Percentiles rank a stretch among this genome's conserved stretches.
These are phyloP conservation scores for Rhineura floridana DNA, from an alignment of 2,113 vertebrate genomes.

Conservation along the genomic window DNA sequence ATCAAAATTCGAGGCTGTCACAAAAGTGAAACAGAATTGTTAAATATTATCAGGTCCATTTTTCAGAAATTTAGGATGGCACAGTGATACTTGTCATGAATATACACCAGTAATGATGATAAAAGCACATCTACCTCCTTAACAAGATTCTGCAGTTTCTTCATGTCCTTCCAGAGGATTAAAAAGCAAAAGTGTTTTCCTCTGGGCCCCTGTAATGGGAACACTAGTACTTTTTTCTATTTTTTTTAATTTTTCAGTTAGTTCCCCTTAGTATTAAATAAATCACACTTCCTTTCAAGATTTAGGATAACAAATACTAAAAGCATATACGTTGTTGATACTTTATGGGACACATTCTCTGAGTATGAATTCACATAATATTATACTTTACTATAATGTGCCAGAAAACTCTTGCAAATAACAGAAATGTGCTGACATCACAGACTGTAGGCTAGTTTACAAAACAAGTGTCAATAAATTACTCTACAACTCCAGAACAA, in stretches of 20 bases:
- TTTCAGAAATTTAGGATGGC: constrained; percentile 13
- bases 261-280: neutral
- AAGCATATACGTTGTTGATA: neutral
- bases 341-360: neutral
- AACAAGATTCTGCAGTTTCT: neutral
- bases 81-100: neutral
- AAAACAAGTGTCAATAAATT: neutral
- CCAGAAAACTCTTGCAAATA: neutral
- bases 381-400: no score
- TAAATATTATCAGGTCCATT: constrained; percentile 32
- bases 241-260: neutral
- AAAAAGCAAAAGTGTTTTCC: neutral
- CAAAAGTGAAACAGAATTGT: constrained; percentile 29
- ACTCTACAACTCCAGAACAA: neutral
- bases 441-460: neutral
- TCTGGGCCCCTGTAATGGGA: neutral
- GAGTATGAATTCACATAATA: neutral
- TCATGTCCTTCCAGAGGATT: neutral
- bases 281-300: neutral
- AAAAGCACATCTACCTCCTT: neutral
- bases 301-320: neutral
- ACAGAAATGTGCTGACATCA: neutral
- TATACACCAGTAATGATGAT: neutral
- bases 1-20: constrained; percentile 30
- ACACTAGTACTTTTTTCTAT: neutral